These are phyloP conservation scores for Lepilemur septentrionalis DNA, from an alignment of 2,797 vertebrate species.

Conservation along the genomic window DNA sequence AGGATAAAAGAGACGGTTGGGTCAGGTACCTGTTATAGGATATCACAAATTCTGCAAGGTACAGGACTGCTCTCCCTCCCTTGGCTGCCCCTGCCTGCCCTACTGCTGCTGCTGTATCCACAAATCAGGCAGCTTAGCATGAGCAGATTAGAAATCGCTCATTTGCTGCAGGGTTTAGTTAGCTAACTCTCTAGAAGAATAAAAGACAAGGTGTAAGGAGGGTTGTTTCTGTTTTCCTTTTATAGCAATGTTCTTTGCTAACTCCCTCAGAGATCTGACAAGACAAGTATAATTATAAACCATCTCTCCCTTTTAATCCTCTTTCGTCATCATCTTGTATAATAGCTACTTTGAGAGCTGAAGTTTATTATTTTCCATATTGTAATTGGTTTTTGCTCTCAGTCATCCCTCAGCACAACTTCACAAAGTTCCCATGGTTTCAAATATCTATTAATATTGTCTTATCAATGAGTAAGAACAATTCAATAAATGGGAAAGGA, in stretches of 20 bases:
- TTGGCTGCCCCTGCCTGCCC: neutral
- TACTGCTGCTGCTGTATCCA: neutral
- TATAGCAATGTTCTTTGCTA: neutral
- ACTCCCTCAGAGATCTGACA: neutral
- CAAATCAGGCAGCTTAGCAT: neutral
- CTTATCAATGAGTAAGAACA: neutral
- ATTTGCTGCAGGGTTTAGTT: neutral
- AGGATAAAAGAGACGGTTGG: neutral
- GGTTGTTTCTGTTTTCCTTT: neutral
- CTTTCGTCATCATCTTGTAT: neutral
- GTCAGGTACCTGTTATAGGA: neutral
- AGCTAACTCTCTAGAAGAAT: neutral
- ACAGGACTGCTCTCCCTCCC: neutral
- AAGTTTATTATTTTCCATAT: neutral
- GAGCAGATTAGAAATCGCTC: neutral
- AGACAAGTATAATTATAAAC: neutral
- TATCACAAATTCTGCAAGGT: neutral
- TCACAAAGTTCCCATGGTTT: neutral
- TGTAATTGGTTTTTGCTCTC: neutral
- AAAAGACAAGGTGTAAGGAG: neutral
- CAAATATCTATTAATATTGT: neutral
- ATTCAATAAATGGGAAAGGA: neutral
- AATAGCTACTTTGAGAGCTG: neutral
- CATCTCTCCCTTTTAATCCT: neutral
- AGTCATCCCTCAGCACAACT: neutral